phyloP scores from a whole-genome alignment of 2,888 invertebrate species.

The Trichacis sp. region DNA sequence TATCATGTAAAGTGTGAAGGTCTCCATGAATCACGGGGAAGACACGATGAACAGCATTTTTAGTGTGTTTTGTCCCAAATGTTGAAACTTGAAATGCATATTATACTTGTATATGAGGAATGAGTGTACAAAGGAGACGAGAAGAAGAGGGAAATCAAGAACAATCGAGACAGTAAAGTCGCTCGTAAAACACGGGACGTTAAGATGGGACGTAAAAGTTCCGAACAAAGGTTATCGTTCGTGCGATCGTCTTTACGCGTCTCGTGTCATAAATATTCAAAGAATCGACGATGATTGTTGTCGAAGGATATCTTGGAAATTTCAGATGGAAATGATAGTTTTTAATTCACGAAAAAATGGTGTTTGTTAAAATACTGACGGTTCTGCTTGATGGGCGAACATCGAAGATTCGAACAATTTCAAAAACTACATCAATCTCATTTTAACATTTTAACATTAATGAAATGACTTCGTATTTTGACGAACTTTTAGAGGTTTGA shows the following conservation, averaged over 20 bases:
- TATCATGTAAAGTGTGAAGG: neutral
- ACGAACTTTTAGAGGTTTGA: too few relatives aligned
- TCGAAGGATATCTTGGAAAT: too few relatives aligned
- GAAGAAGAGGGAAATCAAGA: constrained; percentile 2
- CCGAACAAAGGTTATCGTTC: neutral
- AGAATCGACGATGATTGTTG: too few relatives aligned
- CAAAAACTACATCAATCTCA: too few relatives aligned
- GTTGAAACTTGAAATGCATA: neutral
- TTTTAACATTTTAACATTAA: too few relatives aligned
- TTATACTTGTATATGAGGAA: neutral
- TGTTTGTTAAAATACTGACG: too few relatives aligned
- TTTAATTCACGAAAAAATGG: too few relatives aligned
- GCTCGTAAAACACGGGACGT: neutral
- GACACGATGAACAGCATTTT: neutral
- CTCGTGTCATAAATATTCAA: neutral
- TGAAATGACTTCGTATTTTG: too few relatives aligned
- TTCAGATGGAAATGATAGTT: too few relatives aligned
- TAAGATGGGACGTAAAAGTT: neutral
- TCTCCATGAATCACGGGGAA: neutral
- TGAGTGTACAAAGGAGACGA: neutral
- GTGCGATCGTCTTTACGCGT: too few relatives aligned
- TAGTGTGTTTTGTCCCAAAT: neutral
- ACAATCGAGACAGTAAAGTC: neutral
- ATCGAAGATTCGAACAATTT: too few relatives aligned
- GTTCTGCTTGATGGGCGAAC: too few relatives aligned